Conservation (phyloP, 1,140 invertebrate genomes). For the Meloidogyne chitwoodi region DNA sequence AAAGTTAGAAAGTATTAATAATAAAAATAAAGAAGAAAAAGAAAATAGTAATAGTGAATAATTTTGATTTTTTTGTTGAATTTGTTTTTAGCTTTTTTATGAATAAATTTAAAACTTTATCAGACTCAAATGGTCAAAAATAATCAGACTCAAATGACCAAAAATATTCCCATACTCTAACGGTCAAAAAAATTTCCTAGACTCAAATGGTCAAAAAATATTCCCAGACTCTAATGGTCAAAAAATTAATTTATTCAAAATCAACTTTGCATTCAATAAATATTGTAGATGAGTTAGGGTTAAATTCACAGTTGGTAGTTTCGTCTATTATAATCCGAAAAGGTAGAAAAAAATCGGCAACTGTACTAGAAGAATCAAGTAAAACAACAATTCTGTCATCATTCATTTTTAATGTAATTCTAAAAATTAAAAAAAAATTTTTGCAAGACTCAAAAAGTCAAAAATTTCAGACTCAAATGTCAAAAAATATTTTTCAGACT, state of each 20-base stretch:
- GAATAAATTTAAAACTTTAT: background rate
- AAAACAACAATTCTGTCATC: conserved; percentile 27
- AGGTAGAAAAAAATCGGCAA: conserved; percentile 33
- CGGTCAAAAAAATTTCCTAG: background rate
- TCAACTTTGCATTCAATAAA: conserved; percentile 28
- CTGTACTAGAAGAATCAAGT: background rate
- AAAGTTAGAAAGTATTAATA: background rate
- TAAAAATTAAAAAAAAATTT: background rate
- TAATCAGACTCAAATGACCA: too few species aligned
- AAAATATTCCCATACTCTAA: too few species aligned
- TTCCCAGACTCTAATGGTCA: too few species aligned
- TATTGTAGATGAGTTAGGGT: conserved; percentile 14
- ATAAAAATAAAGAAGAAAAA: background rate
- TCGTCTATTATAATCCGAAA: conserved; percentile 11
- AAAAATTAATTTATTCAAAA: conserved; percentile 21
- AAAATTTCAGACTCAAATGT: too few species aligned
- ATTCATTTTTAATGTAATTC: conserved; percentile 36
- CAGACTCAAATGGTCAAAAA: too few species aligned
- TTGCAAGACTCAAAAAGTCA: background rate
- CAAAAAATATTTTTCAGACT: too few species aligned
- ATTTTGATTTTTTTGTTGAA: background rate
- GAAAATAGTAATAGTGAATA: background rate
- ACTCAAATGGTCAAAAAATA: too few species aligned
- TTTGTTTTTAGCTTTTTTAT: background rate
- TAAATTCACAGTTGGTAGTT: conserved; percentile 15